Conservation (phyloP, 2,113 vertebrate species). For the Misgurnus anguillicaudatus region DNA sequence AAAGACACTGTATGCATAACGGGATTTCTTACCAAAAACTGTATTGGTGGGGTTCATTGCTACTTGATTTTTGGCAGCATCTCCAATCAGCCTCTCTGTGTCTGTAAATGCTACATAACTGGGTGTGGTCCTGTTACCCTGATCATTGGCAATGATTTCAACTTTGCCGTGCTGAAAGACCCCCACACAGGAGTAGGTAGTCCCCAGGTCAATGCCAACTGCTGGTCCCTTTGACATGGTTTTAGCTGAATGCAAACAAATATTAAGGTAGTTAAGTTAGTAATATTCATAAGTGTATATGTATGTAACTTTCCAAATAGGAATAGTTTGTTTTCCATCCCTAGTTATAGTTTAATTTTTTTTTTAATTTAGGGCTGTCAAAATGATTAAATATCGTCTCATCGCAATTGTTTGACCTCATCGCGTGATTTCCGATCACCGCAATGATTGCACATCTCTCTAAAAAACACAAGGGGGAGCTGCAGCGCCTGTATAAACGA, state of each 20-base stretch:
- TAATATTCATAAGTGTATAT: neutral
- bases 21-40: conserved; percentile 68
- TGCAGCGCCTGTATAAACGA: no score
- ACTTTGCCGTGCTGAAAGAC: conserved; percentile 95
- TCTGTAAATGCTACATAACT: conserved; percentile 77
- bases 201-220: conserved; percentile 91
- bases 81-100: conserved; percentile 71
- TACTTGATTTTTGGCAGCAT: conserved; percentile 76
- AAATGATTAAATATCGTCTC: no score
- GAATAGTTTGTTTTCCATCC: neutral
- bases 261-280: neutral
- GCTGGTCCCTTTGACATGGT: conserved; percentile 88
- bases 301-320: neutral
- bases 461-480: no score
- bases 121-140: conserved; percentile 76
- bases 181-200: conserved; percentile 92
- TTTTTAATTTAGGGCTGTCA: neutral
- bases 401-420: no score
- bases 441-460: no score
- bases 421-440: no score
- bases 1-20: neutral
- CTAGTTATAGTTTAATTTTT: neutral
- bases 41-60: conserved; percentile 79
- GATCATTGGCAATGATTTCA: conserved; percentile 93
- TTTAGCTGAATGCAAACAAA: conserved; percentile 26